Percentiles rank a stretch among this genome's conserved stretches.
phyloP scores from a whole-genome alignment of 2,888 invertebrate genomes.

The Cephalotes varians region DNA sequence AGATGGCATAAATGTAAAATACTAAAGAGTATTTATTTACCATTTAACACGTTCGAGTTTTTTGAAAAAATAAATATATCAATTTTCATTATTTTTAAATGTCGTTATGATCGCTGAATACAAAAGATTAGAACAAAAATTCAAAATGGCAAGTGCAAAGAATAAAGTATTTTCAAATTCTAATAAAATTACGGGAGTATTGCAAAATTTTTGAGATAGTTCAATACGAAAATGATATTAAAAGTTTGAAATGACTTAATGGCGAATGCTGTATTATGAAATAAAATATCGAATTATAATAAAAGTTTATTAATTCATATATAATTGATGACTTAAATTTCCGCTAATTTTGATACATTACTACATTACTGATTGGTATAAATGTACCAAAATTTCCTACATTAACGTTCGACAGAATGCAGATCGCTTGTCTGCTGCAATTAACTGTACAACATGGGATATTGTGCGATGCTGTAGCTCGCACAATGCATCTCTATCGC shows the following conservation, averaged over 20 bases:
- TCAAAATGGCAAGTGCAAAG: neutral
- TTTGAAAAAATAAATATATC: neutral
- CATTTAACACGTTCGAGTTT: neutral
- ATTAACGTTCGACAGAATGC: slow-evolving; percentile 24
- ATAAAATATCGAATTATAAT: neutral
- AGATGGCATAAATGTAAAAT: neutral
- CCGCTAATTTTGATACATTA: neutral
- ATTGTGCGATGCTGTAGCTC: slow-evolving; percentile 27
- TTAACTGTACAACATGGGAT: slow-evolving; percentile 45
- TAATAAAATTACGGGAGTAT: neutral
- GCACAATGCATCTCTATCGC: slow-evolving; percentile 40
- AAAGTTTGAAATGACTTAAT: neutral
- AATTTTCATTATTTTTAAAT: neutral
- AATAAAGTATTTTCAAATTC: neutral
- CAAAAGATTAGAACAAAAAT: neutral
- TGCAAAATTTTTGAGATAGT: neutral
- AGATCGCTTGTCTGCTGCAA: slow-evolving; percentile 37
- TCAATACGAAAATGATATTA: neutral
- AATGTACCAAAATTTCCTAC: slow-evolving; percentile 31
- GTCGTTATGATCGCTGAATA: neutral
- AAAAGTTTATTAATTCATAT: slow-evolving; percentile 4
- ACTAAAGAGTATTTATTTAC: neutral
- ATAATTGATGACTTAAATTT: neutral
- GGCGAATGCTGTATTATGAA: neutral
- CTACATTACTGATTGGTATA: neutral